Conservation (phyloP, 2,113 vertebrate genomes). For the Apodemus speciosus region DNA sequence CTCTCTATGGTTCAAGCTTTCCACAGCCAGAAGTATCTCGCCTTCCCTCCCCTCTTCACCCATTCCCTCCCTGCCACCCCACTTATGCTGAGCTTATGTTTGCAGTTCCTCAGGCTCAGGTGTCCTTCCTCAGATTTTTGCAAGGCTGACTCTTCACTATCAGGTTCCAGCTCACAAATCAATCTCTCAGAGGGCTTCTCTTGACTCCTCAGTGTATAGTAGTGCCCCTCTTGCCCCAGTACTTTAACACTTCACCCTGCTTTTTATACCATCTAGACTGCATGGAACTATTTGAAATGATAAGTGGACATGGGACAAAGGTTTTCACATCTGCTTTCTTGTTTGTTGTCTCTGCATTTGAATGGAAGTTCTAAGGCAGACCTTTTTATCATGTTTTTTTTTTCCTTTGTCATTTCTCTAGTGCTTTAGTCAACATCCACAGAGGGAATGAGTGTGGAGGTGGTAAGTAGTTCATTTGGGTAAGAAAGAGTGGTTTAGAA, state of each 20-base stretch:
- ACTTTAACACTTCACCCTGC: background rate
- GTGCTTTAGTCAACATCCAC: slow-evolving; percentile 10
- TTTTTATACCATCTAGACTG: background rate
- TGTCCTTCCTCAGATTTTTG: slow-evolving; percentile 33
- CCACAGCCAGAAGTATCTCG: background rate
- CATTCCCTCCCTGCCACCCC: background rate
- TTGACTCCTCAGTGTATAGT: background rate
- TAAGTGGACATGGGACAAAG: background rate
- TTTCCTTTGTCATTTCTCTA: background rate
- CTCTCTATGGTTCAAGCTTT: background rate
- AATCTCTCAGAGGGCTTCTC: slow-evolving; percentile 31
- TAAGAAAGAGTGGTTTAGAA: background rate
- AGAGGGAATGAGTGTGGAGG: background rate
- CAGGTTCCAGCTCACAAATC: slow-evolving; percentile 10
- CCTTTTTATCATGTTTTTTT: background rate
- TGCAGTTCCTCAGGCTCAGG: background rate
- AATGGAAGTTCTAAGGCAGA: slow-evolving; percentile 24
- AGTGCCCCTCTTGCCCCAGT: slow-evolving; percentile 7
- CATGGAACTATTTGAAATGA: slow-evolving; percentile 36
- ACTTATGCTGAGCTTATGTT: background rate
- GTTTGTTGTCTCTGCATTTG: background rate
- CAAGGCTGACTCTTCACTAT: background rate
- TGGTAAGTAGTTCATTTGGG: background rate
- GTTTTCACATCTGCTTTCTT: slow-evolving; percentile 39
- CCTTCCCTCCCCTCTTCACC: background rate